phyloP scores from a whole-genome alignment of 64 coral and sea anemone species.

The Anthopleura sola region DNA sequence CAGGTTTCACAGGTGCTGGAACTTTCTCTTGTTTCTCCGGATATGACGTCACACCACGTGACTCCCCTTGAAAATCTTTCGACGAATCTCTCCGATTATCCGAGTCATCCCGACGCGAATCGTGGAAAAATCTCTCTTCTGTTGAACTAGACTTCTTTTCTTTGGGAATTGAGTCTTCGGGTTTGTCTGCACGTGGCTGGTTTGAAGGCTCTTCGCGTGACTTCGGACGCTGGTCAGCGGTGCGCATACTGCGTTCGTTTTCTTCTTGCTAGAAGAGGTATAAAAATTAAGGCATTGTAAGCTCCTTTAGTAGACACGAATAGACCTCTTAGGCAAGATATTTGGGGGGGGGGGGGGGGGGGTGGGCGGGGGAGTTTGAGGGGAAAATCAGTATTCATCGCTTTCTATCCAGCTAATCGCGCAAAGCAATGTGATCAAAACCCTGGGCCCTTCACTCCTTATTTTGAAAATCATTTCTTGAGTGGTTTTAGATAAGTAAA shows the following conservation, averaged over 20 bases:
- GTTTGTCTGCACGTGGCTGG: background rate
- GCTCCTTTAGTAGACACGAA: background rate
- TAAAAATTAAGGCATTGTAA: no score
- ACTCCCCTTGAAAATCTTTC: background rate
- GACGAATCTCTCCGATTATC: background rate
- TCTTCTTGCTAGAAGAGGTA: background rate
- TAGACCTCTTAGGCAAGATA: no score
- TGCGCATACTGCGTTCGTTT: background rate
- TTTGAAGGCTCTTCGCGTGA: background rate
- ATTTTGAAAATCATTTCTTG: no score
- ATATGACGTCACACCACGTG: background rate
- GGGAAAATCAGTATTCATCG: no score
- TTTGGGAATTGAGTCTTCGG: conserved; percentile 3
- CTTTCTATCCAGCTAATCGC: no score
- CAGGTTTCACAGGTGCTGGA: background rate
- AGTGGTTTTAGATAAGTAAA: no score
- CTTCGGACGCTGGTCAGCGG: conserved; percentile 19
- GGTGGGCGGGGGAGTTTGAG: no score
- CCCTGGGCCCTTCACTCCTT: no score
- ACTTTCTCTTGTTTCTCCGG: background rate
- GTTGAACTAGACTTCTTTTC: background rate
- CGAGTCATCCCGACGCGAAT: background rate
- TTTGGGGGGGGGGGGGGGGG: no score
- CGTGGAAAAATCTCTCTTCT: background rate
- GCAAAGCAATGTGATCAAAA: no score